Evolutionary conservation across 2,888 invertebrate species (phyloP), one percentile per base, ranked within the genome.

Genomic region (Auanema freiburgensis): DNA sequence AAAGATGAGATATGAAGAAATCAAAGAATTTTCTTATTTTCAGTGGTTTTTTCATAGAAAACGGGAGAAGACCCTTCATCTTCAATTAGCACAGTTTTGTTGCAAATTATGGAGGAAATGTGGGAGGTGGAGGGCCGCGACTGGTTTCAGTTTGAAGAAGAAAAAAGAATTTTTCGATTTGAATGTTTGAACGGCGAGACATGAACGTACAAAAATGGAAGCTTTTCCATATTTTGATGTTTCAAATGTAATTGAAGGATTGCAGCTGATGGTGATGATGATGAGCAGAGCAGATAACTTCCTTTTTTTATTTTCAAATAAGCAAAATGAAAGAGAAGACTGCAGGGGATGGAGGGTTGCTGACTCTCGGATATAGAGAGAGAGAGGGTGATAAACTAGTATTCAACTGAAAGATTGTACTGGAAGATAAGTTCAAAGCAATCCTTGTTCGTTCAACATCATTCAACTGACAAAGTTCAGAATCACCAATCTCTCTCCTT

Each of bases 371-470:
- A 49, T 23, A 8, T 18, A 51, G 23, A 33, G 6, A 16, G 18
- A n/a, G 50, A 61, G 21, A 49, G 54, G 56, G 46, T 40, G 14
- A 24, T 18, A 43, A 61, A 55, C 42, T 25, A 56, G 46, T 50
- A 50, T 55, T 54, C 24, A 44, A 16, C 23, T 16, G 10, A 33
- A 14, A 41, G 21, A 18, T 16, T 18, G 42, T 25, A 59, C 18
- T 16, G 8, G n/a, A 23, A 4, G 11, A 24, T 21, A 49, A 40
- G 49, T 58, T 33, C 40, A 21, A 51, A 40, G 42, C 56, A 24
- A 21, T 44, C 14, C 33, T 33, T 33, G 33, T 33, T 33, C 8
- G 8, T 3, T 33, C 33, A 33, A 33, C 3, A 33, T 33, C 33
- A 33, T 33, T 33, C 33, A 33, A 33, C 33, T 33, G 33, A 3